Evolutionary conservation across 2,888 invertebrate genomes (phyloP), one percentile per base, ranked within the genome.

Genomic region (Monopis laevigella): DNA sequence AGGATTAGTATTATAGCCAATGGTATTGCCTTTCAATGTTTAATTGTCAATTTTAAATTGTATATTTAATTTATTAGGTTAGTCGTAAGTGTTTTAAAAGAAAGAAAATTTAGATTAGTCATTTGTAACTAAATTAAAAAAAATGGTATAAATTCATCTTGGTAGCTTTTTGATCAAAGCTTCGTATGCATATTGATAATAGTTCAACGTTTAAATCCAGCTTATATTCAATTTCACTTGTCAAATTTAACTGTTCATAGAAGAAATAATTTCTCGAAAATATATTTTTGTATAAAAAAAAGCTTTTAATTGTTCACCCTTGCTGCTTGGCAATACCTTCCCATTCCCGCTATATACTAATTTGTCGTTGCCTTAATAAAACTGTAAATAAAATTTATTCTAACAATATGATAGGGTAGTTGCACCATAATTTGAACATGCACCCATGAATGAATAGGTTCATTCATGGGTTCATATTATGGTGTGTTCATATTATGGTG

Each of bases 291-390:
- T 24, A 26, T 69, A 63, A 54, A 61, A 65, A 70, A 72, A 38
- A 70, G 75, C 74, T 75, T 80, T 80, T 78, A 66, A 78, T 78
- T 78, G 57, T 60, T 62, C 63, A 60, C 55, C 72, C 70, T 38
- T 27, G 16, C 27, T 48, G 68, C 66, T 40, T 42, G 60, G 69
- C 59, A 7, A 18, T 29, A 14, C 36, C 60, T 58, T n/a, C n/a
- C n/a, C n/a, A n/a, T n/a, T n/a, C n/a, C n/a, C n/a, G n/a, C n/a
- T n/a, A n/a, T n/a, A n/a, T n/a, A n/a, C n/a, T n/a, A n/a, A n/a
- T n/a, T n/a, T n/a, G n/a, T n/a, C n/a, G n/a, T n/a, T n/a, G n/a
- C n/a, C n/a, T n/a, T n/a, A n/a, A n/a, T n/a, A n/a, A n/a, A n/a
- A n/a, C n/a, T n/a, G n/a, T n/a, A n/a, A n/a, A n/a, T n/a, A n/a